These are phyloP conservation scores for Carettochelys insculpta DNA, from an alignment of 2,113 vertebrate genomes.

Conservation along the genomic window DNA sequence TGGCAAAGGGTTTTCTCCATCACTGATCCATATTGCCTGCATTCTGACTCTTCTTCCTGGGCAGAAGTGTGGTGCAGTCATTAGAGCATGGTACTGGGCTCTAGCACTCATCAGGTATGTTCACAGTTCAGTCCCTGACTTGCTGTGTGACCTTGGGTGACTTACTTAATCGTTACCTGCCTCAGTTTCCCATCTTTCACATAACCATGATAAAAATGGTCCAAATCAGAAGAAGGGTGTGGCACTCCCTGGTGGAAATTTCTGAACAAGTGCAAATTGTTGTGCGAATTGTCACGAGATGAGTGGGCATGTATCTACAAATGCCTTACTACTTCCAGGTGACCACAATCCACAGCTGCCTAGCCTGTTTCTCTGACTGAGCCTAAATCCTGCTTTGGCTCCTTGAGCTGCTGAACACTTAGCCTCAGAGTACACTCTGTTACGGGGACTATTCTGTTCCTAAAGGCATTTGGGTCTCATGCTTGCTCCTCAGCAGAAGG, in stretches of 20 bases:
- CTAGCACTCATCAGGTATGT: accelerated
- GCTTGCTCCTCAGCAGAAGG: conserved; percentile 19
- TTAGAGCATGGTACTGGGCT: neutral
- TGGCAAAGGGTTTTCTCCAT: neutral
- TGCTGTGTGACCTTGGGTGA: neutral
- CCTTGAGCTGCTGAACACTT: neutral
- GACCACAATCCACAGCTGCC: neutral
- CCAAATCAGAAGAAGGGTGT: neutral
- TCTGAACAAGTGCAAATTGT: neutral
- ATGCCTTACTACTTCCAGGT: neutral
- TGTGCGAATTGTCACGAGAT: neutral
- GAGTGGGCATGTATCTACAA: neutral
- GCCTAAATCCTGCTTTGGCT: neutral
- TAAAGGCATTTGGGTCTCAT: conserved; percentile 20
- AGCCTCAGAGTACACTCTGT: neutral
- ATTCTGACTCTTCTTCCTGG: neutral
- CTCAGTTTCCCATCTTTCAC: conserved; percentile 21
- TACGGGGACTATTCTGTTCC: conserved; percentile 18
- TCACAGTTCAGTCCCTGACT: neutral
- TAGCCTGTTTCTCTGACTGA: neutral
- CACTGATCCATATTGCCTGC: neutral
- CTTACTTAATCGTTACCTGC: neutral
- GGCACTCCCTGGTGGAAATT: neutral
- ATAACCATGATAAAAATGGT: accelerated
- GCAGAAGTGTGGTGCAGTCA: neutral